Base-by-base conservation (phyloP, 1,140 invertebrate species). In the Drosophila tani region DNA sequence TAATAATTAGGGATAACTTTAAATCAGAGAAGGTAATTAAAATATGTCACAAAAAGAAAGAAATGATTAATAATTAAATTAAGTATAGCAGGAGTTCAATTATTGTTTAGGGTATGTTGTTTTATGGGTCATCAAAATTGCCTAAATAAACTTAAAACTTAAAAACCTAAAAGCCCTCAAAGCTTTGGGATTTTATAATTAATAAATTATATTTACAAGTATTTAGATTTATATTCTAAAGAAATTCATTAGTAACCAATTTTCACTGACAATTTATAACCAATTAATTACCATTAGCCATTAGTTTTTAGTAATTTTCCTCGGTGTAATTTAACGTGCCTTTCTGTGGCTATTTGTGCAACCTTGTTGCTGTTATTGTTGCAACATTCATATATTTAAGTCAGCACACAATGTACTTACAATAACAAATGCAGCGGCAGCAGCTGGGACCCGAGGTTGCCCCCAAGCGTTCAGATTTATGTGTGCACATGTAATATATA, bases 261-360 rank as follows among this genome's bases (percentile, higher is more conserved):
- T 32, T 43, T 7, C 17, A n/a, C 15, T 9, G 21, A 24, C 6
- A 49, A 8, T 11, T 4, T 6, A n/a, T 17, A 32, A 32, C n/a
- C 12, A 12, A 3, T 12, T 12, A 17, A 51, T 12, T 6, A 35
- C 0, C 2, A 1, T 1, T 12, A 8, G 50, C 0, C 8, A 21
- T 3, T 15, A 32, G 14, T 8, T n/a, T 12, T 2, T 14, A 21
- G 9, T 3, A 11, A 27, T 65, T 65, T 65, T 45, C 8, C 40
- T 24, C 21, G 14, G 63, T 66, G 63, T 29, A 43, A 29, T 24
- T 32, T 35, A 32, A 27, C 49, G 73, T 63, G 47, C 63, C 38
- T 59, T 24, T 41, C 38, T 75, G 76, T 45, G 65, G 81, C 71
- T 79, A 24, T 53, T 70, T 70, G 43, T 58, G 65, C 29, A 73